Evolutionary conservation across 2,797 vertebrate species (phyloP).

Genomic region (Sarcoramphus papa): DNA sequence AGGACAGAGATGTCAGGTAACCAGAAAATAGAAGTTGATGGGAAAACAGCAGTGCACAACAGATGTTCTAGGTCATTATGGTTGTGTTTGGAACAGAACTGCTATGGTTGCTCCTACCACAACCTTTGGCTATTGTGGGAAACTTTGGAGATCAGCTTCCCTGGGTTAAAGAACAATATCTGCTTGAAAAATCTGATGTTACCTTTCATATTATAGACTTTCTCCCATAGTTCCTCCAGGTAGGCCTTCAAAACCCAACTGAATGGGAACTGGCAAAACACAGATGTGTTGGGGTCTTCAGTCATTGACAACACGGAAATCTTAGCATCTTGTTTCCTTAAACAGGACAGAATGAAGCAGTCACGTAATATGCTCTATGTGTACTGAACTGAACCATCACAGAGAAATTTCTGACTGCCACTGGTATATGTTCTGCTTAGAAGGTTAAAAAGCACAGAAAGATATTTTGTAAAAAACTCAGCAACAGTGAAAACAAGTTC

Average conservation of each 20-base stretch:
- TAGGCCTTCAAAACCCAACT: background rate
- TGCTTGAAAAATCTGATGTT: background rate
- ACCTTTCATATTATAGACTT: background rate
- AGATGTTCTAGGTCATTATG: background rate
- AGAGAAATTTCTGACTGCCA: background rate
- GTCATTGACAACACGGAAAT: background rate
- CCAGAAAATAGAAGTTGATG: background rate
- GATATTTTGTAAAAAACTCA: background rate
- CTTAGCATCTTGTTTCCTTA: background rate
- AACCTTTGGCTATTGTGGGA: background rate
- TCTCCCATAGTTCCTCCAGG: background rate
- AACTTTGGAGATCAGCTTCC: background rate
- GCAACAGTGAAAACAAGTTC: background rate
- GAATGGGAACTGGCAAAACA: background rate
- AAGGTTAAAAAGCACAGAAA: background rate
- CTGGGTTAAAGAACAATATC: background rate
- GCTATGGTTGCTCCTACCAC: background rate
- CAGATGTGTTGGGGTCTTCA: background rate
- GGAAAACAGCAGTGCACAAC: background rate
- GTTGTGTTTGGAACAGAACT: background rate
- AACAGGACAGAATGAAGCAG: background rate
- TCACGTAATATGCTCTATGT: background rate
- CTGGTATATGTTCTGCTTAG: background rate
- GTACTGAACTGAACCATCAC: background rate
- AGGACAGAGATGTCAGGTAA: background rate